Percentiles rank a stretch among this genome's conserved stretches.
Evolutionary conservation across 2,888 invertebrate species (phyloP).

Genomic region (Cepaea hortensis): DNA sequence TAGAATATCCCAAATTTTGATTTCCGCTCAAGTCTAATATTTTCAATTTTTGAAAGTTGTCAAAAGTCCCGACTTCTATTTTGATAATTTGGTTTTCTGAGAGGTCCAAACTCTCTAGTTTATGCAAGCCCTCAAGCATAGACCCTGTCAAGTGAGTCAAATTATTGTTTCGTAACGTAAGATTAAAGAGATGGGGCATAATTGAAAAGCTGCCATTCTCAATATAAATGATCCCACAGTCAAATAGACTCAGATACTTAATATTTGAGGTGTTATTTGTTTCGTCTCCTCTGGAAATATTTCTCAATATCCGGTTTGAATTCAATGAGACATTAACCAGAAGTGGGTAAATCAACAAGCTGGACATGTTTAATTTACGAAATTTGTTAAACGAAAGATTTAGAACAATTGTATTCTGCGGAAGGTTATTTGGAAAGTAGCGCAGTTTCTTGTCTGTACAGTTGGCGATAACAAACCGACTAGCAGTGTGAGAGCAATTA

Average conservation of each 20-base stretch:
- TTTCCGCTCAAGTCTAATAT: constrained; percentile 9
- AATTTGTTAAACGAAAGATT: neutral
- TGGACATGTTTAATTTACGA: neutral
- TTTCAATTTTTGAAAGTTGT: too few species aligned
- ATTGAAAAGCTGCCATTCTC: neutral
- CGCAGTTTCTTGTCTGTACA: neutral
- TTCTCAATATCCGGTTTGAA: neutral
- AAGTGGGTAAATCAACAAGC: neutral
- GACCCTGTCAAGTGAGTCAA: neutral
- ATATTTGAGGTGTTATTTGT: neutral
- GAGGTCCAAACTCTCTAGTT: too few species aligned
- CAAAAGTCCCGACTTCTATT: too few species aligned
- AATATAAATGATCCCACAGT: neutral
- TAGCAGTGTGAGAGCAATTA: neutral
- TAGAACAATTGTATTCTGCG: neutral
- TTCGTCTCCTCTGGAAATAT: neutral
- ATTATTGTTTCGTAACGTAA: neutral
- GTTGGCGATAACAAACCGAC: neutral
- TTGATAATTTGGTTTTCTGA: too few species aligned
- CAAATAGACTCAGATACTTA: neutral
- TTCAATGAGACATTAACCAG: neutral
- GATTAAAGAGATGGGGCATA: neutral
- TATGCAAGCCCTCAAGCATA: neutral
- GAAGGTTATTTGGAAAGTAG: neutral
- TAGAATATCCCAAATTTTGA: neutral